These are phyloP conservation scores for Vanessa tameamea DNA, from an alignment of 1,140 invertebrate species.

Conservation along the genomic window DNA sequence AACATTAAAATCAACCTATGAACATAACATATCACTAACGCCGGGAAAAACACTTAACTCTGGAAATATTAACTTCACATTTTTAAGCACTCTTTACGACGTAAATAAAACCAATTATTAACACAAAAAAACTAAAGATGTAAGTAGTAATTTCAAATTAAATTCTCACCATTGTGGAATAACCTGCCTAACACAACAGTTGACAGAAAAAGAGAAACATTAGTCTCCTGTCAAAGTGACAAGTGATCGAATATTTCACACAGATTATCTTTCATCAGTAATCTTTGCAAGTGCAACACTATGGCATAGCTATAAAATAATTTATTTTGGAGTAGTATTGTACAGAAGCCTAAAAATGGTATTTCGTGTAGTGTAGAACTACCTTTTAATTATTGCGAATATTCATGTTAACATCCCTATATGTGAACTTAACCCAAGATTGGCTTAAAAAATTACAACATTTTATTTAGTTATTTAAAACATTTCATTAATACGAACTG, in stretches of 20 bases:
- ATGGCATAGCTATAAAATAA: too few species aligned
- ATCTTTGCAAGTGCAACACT: too few species aligned
- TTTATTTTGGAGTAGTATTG: too few species aligned
- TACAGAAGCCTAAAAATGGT: too few species aligned
- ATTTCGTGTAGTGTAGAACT: too few species aligned
- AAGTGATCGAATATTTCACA: not conserved
- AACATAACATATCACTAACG: constrained; percentile 22
- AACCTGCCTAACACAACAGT: constrained; percentile 66
- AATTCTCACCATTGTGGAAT: constrained; percentile 74
- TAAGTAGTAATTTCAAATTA: constrained; percentile 63
- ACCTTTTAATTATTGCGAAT: too few species aligned
- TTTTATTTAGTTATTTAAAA: too few species aligned
- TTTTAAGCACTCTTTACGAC: constrained; percentile 13
- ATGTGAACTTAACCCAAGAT: too few species aligned
- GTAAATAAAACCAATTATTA: not conserved
- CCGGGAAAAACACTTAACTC: constrained; percentile 21
- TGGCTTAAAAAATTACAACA: too few species aligned
- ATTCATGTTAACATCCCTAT: too few species aligned
- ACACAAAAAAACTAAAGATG: constrained; percentile 46
- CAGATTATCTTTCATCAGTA: not conserved
- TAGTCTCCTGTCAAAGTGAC: constrained; percentile 15
- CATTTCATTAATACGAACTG: too few species aligned
- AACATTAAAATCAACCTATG: constrained; percentile 48
- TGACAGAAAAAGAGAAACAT: constrained; percentile 65
- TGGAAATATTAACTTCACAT: constrained; percentile 35